phyloP scores from a whole-genome alignment of 2,113 vertebrate genomes.

The Dromaius novaehollandiae region DNA sequence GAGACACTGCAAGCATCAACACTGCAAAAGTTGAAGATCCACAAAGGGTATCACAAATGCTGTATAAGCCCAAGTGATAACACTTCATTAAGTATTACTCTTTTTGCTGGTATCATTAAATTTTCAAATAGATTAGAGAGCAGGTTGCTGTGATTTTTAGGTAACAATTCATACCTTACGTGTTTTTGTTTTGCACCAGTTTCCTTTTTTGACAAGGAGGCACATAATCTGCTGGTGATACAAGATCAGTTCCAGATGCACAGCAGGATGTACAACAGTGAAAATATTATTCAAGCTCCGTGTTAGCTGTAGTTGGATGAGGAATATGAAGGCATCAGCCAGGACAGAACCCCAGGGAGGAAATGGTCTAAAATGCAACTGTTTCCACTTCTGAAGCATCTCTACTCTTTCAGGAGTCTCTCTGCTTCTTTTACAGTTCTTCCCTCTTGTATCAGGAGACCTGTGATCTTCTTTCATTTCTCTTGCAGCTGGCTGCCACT shows the following conservation, averaged over 20 bases:
- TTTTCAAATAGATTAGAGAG: background rate
- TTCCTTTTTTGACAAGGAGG: background rate
- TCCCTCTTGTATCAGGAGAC: background rate
- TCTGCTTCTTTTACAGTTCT: background rate
- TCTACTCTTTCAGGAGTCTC: background rate
- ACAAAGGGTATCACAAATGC: background rate
- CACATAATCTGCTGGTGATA: background rate
- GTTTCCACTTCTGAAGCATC: background rate
- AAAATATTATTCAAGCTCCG: background rate
- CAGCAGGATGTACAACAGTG: background rate
- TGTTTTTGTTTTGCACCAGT: background rate
- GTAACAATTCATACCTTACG: background rate
- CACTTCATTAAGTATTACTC: background rate
- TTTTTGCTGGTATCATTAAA: background rate
- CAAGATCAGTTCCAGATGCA: background rate
- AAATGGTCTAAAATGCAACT: background rate
- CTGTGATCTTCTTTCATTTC: background rate
- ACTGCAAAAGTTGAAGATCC: background rate
- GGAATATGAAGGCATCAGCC: background rate
- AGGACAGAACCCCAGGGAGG: background rate
- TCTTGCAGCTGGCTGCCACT: background rate
- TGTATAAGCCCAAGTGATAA: background rate
- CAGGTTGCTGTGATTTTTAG: background rate
- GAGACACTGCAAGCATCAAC: background rate
- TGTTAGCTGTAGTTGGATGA: background rate